Conservation (phyloP, 2,888 invertebrate species). For the Eupithecia centaureata region DNA sequence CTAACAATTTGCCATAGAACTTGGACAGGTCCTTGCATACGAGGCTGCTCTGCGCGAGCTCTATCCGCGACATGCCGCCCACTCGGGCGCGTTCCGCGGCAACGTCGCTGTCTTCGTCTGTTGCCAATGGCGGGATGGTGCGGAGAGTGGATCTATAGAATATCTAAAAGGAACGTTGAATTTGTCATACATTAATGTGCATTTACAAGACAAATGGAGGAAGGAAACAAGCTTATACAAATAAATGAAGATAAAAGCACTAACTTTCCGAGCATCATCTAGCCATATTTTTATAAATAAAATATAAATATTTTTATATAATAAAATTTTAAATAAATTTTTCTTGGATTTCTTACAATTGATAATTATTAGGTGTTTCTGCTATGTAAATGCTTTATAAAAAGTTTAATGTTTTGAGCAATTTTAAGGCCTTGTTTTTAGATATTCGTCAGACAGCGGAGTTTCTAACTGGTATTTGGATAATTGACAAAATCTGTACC, state of each 20-base stretch:
- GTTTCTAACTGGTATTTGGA: no score
- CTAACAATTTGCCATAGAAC: constrained; percentile 87
- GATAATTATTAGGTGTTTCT: no score
- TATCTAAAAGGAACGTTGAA: constrained; percentile 46
- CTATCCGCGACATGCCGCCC: constrained; percentile 58
- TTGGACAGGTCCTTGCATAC: constrained; percentile 90
- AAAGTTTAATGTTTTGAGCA: no score
- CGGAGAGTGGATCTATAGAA: constrained; percentile 54
- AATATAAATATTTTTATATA: no score
- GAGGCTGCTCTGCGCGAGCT: constrained; percentile 77
- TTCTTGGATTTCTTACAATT: no score
- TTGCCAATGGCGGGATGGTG: constrained; percentile 47
- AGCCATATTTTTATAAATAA: no score
- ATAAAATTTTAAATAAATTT: no score
- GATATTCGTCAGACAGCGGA: no score
- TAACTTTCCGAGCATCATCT: no score
- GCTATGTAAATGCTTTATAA: no score
- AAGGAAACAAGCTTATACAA: background rate
- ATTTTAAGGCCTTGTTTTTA: no score
- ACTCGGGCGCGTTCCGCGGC: constrained; percentile 80
- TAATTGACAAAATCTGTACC: background rate
- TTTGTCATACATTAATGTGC: background rate
- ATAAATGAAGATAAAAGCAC: no score
- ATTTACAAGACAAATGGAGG: background rate
- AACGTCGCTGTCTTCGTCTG: constrained; percentile 84